Base-by-base conservation (phyloP, 2,797 vertebrate genomes). In the Apogon hyalosoma region DNA sequence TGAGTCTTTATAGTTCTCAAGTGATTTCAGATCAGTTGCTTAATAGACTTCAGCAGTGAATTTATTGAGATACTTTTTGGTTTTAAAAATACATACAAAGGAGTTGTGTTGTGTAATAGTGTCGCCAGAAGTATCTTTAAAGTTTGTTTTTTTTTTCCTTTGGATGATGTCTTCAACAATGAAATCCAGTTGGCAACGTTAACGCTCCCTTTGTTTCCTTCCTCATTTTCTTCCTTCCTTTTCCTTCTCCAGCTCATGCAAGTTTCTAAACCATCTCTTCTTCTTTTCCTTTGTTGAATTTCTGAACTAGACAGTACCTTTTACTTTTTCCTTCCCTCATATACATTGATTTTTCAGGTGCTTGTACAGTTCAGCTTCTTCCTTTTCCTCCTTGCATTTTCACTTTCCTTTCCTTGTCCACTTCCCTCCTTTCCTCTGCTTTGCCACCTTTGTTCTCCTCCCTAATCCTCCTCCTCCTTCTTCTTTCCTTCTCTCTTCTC, bases 1-100 rank as follows among this genome's bases (percentile, higher is more conserved):
- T 63, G 63, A 55, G 4, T 68, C 69, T 77, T 88, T 87, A 79
- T 77, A 10, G 79, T 75, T 68, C 86, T 86, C 87, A 54, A 69
- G 82, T 81, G 79, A 72, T 59, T 86, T 72, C 40, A 62, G 67
- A 85, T 81, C 68, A 73, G 72, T 79, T 55, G 56, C 75, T 78
- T 78, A 81, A 82, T 72, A 74, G 74, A 70, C 65, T 77, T 68
- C 49, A 46, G 52, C 38, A 33, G 48, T 16, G 33, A 70, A 82
- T 80, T 75, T 73, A 84, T 74, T 61, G n/a, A 8, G 38, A 10
- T 19, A 40, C 45, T 57, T 41, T 77, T 79, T 66, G 67, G 82
- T 49, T 56, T 69, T 64, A 51, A 55, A 58, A 63, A 69, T 52
- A 47, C 56, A 52, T 62, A 52, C 16, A 72, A 67, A 66, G 55